These are phyloP conservation scores for Paraescarpia echinospica DNA, from an alignment of 1,140 invertebrate genomes.

Conservation along the genomic window DNA sequence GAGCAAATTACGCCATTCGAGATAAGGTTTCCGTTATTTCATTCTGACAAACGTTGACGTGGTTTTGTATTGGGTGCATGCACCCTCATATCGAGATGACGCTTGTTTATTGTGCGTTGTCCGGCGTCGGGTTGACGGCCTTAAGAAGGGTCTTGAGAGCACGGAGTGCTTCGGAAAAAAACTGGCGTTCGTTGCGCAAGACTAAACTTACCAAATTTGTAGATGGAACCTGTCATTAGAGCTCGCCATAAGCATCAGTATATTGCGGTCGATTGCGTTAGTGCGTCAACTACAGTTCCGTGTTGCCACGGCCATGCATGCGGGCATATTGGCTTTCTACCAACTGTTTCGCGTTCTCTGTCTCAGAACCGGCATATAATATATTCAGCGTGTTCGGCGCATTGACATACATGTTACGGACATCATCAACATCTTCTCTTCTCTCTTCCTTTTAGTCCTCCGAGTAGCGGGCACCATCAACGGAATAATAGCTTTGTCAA, in stretches of 20 bases:
- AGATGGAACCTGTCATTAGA: background rate
- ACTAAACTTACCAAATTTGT: background rate
- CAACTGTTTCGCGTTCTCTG: background rate
- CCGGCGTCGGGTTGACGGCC: no score
- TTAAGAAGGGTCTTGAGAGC: background rate
- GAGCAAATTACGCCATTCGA: background rate
- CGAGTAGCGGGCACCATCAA: background rate
- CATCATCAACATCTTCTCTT: background rate
- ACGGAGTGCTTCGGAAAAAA: background rate
- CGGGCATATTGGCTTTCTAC: background rate
- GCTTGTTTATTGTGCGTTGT: background rate
- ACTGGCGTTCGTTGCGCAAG: background rate
- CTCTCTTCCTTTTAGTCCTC: no score
- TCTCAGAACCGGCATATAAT: background rate
- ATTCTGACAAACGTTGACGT: background rate
- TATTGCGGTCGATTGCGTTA: background rate
- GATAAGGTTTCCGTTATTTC: slow-evolving; percentile 5
- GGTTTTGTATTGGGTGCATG: background rate
- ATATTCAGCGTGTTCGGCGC: background rate
- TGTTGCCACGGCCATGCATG: background rate
- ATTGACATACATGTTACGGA: background rate
- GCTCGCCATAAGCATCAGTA: background rate
- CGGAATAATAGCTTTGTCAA: background rate
- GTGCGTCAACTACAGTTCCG: background rate
- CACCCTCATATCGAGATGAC: background rate